phyloP scores from a whole-genome alignment of 2,797 vertebrate species.

The Paguma larvata region DNA sequence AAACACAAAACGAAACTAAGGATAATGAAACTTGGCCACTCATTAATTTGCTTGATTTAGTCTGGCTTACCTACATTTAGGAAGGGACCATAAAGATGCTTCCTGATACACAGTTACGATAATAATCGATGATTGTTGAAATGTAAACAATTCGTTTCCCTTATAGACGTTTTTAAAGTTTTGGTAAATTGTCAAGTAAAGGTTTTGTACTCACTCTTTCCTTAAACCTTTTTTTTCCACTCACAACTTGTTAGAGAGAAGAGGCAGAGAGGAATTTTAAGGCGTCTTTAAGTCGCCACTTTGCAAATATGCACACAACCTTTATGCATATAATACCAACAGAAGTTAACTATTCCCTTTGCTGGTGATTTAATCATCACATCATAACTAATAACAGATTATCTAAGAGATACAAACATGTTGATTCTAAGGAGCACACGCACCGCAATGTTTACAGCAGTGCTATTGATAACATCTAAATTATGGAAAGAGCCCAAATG shows the following conservation, averaged over 20 bases:
- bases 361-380: not conserved
- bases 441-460: too few species aligned
- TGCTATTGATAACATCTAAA: too few species aligned
- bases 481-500: too few species aligned
- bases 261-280: conserved; percentile 7
- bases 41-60: not conserved
- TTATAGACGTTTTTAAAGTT: not conserved
- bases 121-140: not conserved
- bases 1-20: not conserved
- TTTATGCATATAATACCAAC: not conserved
- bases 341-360: not conserved
- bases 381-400: not conserved
- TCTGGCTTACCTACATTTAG: not conserved
- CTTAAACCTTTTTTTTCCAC: not conserved
- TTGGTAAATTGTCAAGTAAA: conserved; percentile 1
- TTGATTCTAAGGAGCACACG: too few species aligned
- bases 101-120: not conserved
- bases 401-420: too few species aligned
- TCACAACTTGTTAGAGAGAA: not conserved
- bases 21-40: not conserved
- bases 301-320: not conserved
- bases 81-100: not conserved
- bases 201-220: not conserved
- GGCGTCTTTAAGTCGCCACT: not conserved
- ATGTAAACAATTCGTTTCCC: not conserved